Base-by-base conservation (phyloP, 2,797 vertebrate species). In the Coracias cyanogaster region DNA sequence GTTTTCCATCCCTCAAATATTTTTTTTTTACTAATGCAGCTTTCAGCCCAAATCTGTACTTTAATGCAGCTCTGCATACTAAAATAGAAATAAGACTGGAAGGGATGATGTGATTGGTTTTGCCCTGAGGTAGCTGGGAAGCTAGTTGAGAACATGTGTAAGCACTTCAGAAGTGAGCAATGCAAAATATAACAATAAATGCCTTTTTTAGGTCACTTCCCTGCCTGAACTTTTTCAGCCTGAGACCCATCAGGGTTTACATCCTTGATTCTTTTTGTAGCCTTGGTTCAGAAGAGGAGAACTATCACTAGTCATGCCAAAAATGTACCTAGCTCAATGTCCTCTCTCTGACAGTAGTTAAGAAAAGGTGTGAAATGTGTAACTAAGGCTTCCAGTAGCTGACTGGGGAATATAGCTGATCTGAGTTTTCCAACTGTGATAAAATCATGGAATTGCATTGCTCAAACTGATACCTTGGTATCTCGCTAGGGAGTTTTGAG, bases 41-140 rank as follows among this genome's bases (percentile, higher is more conserved):
- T 94, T 95, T 94, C 51, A 84, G 70, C 79, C 66, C 80, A 94
- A 94, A 93, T 94, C 94, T 93, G 61, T 69, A 60, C 39, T 91
- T 90, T 94, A 87, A 91, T 90, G 73, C 80, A 89, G 82, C 82
- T 86, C 90, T 79, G 66, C 54, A 41, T 82, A 70, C 55, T 60
- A 73, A 94, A 93, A 94, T 72, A 95, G 77, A 67, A 91, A 57
- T 79, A 69, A 91, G 66, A 45, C 61, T 94, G 66, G 48, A 83
- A 84, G 64, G 73, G 85, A 76, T 93, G 72, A 80, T 94, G 54
- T 81, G 87, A 58, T 65, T 86, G 25, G 79, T 54, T 55, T 93
- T 84, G 66, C 54, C 82, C 46, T 2, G 8, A 72, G 77, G 66
- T 79, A 14, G 55, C 35, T 49, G 39, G n/a, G 70, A 65, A 65